These are phyloP conservation scores for Therioaphis trifolii DNA, from an alignment of 2,888 invertebrate species.

Conservation along the genomic window DNA sequence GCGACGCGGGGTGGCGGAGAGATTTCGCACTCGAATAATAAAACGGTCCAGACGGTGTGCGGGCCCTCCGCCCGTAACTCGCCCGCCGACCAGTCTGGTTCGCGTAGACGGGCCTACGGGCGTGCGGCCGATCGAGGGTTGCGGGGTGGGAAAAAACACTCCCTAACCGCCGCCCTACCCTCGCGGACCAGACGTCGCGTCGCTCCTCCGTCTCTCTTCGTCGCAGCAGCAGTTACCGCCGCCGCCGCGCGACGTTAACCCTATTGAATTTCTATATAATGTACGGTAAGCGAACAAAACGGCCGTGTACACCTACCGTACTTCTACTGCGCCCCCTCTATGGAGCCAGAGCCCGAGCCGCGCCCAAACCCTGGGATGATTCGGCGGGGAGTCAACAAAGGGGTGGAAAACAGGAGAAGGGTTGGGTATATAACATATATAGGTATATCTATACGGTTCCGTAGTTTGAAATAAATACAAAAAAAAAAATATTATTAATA, in stretches of 20 bases:
- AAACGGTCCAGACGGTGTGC: slow-evolving; percentile 57
- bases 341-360: background rate
- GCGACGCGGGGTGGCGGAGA: background rate
- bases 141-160: background rate
- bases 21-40: slow-evolving; percentile 53
- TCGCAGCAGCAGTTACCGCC: background rate
- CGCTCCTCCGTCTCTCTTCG: background rate
- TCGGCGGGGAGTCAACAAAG: background rate
- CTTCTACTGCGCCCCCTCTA: background rate
- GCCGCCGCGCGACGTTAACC: slow-evolving; percentile 8
- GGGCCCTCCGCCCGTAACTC: slow-evolving; percentile 18
- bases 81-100: slow-evolving; percentile 38
- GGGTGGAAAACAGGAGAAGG: too few species aligned
- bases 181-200: background rate
- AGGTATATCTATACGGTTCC: too few species aligned
- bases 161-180: background rate
- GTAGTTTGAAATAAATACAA: too few species aligned
- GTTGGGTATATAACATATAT: too few species aligned
- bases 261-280: slow-evolving; percentile 50
- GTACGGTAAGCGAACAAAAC: slow-evolving; percentile 32
- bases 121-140: background rate
- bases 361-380: background rate
- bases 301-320: background rate
- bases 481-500: too few species aligned
- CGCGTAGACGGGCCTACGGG: slow-evolving; percentile 52